phyloP scores from a whole-genome alignment of 2,888 invertebrate genomes.

The Mythimna ferrago region DNA sequence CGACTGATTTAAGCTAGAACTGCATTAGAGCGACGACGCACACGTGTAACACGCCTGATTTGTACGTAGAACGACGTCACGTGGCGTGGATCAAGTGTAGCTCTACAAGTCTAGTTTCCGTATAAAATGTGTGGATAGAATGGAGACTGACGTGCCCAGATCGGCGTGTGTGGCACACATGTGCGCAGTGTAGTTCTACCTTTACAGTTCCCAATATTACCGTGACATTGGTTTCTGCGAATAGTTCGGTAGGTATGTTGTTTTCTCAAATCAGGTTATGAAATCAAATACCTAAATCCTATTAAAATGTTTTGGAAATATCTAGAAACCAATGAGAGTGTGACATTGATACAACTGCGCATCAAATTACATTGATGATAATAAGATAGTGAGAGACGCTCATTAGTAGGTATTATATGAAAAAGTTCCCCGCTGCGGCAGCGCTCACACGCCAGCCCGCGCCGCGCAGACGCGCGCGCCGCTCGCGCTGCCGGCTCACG shows the following conservation, averaged over 20 bases:
- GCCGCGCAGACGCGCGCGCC: neutral
- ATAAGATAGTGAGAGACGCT: slow-evolving; percentile 3
- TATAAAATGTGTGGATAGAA: no score
- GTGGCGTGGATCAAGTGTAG: no score
- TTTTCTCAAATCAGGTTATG: neutral
- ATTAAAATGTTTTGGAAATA: slow-evolving; percentile 4
- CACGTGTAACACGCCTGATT: no score
- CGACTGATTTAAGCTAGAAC: neutral
- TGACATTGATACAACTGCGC: slow-evolving; percentile 14
- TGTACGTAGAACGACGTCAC: no score
- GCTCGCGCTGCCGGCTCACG: neutral
- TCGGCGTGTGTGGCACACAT: no score
- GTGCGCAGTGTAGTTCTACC: no score
- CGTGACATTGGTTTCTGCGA: neutral
- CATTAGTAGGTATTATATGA: slow-evolving; percentile 4
- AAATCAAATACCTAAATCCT: neutral
- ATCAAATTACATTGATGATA: slow-evolving; percentile 25
- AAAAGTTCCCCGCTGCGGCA: neutral
- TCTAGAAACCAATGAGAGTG: slow-evolving; percentile 1
- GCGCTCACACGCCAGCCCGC: neutral
- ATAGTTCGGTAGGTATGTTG: neutral
- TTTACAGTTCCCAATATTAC: no score
- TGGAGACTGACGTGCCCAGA: no score
- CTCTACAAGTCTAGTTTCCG: no score
- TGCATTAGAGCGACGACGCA: no score